Percentiles rank a stretch among this genome's conserved stretches.
Evolutionary conservation across 2,113 vertebrate genomes (phyloP).

Genomic region (Silurus asotus): DNA sequence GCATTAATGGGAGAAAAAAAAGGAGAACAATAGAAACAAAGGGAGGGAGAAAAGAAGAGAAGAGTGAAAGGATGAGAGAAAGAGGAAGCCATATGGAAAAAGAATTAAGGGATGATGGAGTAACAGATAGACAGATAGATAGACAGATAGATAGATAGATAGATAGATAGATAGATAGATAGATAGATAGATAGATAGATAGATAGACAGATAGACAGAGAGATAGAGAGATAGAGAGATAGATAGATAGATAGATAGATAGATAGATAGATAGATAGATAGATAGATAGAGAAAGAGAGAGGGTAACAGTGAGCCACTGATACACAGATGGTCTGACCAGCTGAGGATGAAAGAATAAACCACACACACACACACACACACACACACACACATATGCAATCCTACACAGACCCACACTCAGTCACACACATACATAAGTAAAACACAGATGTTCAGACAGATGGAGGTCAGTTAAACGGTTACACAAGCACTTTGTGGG

Average conservation of each 20-base stretch:
- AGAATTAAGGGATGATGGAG: background rate
- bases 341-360: conserved; percentile 43
- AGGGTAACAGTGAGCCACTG: conserved; percentile 78
- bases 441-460: conserved; percentile 26
- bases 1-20: background rate
- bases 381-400: background rate
- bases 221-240: background rate
- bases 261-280: conserved; percentile 54
- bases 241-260: background rate
- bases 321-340: conserved; percentile 26
- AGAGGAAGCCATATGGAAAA: background rate
- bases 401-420: background rate
- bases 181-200: conserved; percentile 54
- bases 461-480: background rate
- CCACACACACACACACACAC: background rate
- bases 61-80: background rate
- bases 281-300: background rate
- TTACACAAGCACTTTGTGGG: background rate
- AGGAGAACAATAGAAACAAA: background rate
- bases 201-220: background rate
- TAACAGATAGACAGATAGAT: conserved; percentile 47
- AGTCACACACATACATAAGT: background rate
- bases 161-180: background rate
- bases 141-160: background rate
- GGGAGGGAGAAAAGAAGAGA: background rate